phyloP scores from a whole-genome alignment of 2,797 vertebrate genomes.

The Tauraco hartlaubi region DNA sequence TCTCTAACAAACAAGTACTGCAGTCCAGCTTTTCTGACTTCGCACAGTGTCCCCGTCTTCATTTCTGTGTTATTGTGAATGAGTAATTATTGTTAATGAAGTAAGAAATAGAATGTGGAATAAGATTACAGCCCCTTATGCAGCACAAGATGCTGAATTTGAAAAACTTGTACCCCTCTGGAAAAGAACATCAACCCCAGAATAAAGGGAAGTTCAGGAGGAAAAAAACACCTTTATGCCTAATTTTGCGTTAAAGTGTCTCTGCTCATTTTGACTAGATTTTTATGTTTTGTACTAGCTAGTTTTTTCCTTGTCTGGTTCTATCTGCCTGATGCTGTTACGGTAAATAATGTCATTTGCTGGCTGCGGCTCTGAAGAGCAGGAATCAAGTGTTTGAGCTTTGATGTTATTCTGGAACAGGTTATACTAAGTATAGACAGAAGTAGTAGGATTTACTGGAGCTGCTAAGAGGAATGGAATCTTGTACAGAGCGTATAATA shows the following conservation, averaged over 20 bases:
- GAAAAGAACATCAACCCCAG: neutral
- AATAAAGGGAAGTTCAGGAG: neutral
- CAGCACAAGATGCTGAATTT: neutral
- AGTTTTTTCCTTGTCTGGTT: neutral
- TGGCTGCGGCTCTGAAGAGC: neutral
- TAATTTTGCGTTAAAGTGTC: neutral
- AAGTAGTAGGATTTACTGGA: neutral
- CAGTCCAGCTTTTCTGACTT: neutral
- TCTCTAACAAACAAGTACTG: neutral
- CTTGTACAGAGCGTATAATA: neutral
- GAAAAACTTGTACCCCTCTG: neutral
- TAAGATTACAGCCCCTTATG: neutral
- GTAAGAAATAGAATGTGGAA: neutral
- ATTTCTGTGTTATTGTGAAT: neutral
- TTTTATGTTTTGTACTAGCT: neutral
- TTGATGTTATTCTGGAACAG: neutral
- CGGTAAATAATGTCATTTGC: neutral
- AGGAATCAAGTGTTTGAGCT: neutral
- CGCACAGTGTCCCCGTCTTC: neutral
- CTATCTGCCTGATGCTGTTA: neutral
- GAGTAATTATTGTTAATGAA: neutral
- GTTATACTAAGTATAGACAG: neutral
- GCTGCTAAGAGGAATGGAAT: neutral
- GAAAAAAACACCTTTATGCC: rapidly evolving
- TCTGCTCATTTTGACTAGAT: neutral